A percentile compares a stretch with the other conserved stretches of the same genome.
Conservation (phyloP, 2,797 vertebrate species). For the Margarornis squamiger region DNA sequence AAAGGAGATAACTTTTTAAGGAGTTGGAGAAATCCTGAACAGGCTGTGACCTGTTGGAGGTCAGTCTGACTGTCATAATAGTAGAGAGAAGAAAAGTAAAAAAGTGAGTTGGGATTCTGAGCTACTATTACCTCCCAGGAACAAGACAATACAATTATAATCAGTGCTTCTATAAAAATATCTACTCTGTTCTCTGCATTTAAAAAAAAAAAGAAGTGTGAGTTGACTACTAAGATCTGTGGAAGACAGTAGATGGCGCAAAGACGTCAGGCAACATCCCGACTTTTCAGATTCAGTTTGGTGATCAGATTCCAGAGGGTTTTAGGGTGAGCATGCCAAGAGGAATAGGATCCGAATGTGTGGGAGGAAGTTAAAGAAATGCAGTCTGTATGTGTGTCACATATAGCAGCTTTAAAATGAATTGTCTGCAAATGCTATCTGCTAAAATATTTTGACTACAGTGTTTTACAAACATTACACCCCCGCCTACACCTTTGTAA, state of each 20-base stretch:
- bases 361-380: neutral
- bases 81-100: neutral
- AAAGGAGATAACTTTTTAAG: neutral
- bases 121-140: neutral
- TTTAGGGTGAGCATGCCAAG: neutral
- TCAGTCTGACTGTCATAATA: neutral
- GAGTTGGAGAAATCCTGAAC: neutral
- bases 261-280: neutral
- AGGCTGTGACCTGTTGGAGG: neutral
- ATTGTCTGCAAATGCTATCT: neutral
- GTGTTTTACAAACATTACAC: neutral
- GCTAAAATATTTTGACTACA: neutral
- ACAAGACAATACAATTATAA: neutral
- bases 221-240: neutral
- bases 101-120: neutral
- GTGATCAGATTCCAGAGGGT: neutral
- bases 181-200: neutral
- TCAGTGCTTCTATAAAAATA: neutral
- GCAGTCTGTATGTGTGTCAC: neutral
- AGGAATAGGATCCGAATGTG: neutral
- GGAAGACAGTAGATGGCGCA: constrained; percentile 12
- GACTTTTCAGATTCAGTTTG: rapidly evolving
- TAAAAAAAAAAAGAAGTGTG: rapidly evolving
- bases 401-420: neutral
- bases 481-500: neutral